These are phyloP conservation scores for Atta texana DNA, from an alignment of 1,140 invertebrate genomes.

Conservation along the genomic window DNA sequence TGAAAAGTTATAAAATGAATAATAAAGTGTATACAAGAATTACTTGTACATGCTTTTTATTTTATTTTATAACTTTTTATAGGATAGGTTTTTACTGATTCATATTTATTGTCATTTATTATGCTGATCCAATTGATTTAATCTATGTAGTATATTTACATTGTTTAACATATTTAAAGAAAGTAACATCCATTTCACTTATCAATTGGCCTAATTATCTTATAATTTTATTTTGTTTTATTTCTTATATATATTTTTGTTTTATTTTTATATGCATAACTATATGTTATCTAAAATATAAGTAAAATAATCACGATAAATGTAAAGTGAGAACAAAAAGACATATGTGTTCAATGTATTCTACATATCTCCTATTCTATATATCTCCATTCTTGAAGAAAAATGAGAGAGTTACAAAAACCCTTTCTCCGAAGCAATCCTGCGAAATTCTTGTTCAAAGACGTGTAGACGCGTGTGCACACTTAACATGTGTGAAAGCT, in stretches of 20 bases:
- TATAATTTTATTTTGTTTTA: neutral
- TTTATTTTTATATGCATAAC: neutral
- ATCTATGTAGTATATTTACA: too few relatives aligned
- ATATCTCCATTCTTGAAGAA: neutral
- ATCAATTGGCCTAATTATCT: too few relatives aligned
- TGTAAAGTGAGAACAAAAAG: neutral
- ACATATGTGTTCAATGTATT: neutral
- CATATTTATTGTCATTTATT: too few relatives aligned
- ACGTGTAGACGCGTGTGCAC: constrained; percentile 11
- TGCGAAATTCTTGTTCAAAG: constrained; percentile 43
- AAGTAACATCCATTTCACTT: too few relatives aligned
- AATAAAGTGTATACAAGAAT: too few relatives aligned
- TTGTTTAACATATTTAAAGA: too few relatives aligned
- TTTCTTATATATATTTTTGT: neutral
- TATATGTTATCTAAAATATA: constrained; percentile 22
- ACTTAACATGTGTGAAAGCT: constrained; percentile 16
- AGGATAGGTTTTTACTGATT: too few relatives aligned
- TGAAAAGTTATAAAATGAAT: too few relatives aligned
- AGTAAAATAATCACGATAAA: constrained; percentile 41
- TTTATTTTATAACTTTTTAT: too few relatives aligned
- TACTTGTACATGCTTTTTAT: too few relatives aligned
- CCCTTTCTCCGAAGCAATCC: constrained; percentile 6
- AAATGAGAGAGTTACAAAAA: constrained; percentile 34
- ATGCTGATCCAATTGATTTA: too few relatives aligned
- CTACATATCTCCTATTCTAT: neutral